phyloP scores from a whole-genome alignment of 2,113 vertebrate species.

The Neofelis nebulosa region DNA sequence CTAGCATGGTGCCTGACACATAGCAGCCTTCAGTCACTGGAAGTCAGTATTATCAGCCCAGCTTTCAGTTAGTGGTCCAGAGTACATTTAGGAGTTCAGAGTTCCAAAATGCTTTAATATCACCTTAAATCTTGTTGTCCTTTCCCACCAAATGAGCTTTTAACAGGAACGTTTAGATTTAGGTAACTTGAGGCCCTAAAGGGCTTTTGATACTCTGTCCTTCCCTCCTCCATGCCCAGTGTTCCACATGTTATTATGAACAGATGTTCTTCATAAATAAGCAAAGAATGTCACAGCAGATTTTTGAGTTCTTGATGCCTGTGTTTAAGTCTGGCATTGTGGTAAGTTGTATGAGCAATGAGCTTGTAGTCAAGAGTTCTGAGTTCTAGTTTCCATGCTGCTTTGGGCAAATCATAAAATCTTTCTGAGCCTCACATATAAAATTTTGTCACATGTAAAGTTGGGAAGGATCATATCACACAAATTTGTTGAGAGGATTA shows the following conservation, averaged over 20 bases:
- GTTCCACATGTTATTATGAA: conserved; percentile 53
- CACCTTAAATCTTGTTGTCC: neutral
- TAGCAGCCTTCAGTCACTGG: neutral
- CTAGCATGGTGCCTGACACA: neutral
- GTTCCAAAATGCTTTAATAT: neutral
- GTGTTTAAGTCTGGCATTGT: conserved; percentile 41
- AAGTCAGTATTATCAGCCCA: neutral
- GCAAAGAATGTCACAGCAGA: conserved; percentile 40
- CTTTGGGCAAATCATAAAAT: conserved; percentile 42
- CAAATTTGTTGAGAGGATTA: conserved; percentile 29
- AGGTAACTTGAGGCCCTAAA: conserved; percentile 24
- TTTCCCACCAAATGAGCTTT: neutral
- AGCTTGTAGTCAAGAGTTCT: conserved; percentile 3
- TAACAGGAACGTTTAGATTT: conserved; percentile 49
- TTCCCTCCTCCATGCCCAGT: neutral
- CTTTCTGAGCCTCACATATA: neutral
- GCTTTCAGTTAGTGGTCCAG: neutral
- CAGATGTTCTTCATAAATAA: conserved; percentile 74
- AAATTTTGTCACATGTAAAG: conserved; percentile 31
- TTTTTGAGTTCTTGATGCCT: conserved; percentile 57
- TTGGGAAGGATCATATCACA: neutral
- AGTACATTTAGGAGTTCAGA: neutral
- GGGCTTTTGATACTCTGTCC: conserved; percentile 37
- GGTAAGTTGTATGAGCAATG: conserved; percentile 33
- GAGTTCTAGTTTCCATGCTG: conserved; percentile 41